Percentiles rank a stretch among this genome's conserved stretches.
Conservation (phyloP, 2,113 vertebrate genomes). For the Callithrix jacchus region DNA sequence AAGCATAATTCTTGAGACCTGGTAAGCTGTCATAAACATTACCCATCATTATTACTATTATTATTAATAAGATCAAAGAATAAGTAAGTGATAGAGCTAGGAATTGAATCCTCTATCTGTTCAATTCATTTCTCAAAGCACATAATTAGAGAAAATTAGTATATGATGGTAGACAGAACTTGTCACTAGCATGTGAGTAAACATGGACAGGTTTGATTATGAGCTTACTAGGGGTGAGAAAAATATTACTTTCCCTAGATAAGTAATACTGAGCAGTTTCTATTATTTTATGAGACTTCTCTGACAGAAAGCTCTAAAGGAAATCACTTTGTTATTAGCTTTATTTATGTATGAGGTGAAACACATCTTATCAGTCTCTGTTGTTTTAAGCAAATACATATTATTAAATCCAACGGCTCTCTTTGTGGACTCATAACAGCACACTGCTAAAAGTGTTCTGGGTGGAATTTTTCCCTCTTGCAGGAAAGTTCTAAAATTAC, state of each 20-base stretch:
- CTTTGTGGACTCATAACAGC: background rate
- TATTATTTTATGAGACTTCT: constrained; percentile 30
- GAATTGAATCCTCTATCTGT: background rate
- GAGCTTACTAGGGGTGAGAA: constrained; percentile 45
- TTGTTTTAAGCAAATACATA: background rate
- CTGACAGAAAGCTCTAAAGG: background rate
- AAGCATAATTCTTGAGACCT: background rate
- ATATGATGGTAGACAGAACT: background rate
- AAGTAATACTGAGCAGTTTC: constrained; percentile 52
- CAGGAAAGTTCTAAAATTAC: background rate
- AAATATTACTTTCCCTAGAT: constrained; percentile 55
- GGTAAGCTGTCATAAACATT: constrained; percentile 24
- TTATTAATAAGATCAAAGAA: constrained; percentile 53
- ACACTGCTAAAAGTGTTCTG: background rate
- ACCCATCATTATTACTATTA: constrained; percentile 34
- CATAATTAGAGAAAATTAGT: constrained; percentile 62
- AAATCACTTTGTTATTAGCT: background rate
- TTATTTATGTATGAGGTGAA: background rate
- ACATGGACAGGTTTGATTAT: constrained; percentile 27
- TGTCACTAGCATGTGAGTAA: constrained; percentile 22
- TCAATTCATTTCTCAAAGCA: constrained; percentile 47
- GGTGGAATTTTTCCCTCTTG: background rate
- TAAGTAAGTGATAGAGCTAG: constrained; percentile 18
- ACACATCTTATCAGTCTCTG: background rate
- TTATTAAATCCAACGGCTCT: background rate